A percentile compares a stretch with the other conserved stretches of the same genome.
Conservation (phyloP, 2,113 vertebrate species). For the Isichthys henryi region DNA sequence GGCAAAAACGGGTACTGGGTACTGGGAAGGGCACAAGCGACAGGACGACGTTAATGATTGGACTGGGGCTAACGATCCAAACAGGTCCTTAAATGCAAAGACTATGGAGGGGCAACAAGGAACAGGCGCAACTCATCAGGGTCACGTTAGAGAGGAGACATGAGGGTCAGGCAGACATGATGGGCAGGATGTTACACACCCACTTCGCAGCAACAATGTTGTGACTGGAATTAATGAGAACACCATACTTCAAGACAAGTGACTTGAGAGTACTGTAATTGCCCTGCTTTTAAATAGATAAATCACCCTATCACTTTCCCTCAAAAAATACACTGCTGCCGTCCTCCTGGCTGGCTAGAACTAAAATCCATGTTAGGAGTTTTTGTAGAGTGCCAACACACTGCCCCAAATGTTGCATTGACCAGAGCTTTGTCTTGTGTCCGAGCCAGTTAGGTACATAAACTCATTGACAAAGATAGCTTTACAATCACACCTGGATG, state of each 20-base stretch:
- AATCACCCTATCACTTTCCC: not conserved
- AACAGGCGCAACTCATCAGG: no score
- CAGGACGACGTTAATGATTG: not conserved
- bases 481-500: not conserved
- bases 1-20: not conserved
- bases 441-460: not conserved
- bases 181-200: no score
- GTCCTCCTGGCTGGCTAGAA: not conserved
- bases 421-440: not conserved
- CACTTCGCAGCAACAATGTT: not conserved
- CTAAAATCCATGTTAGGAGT: not conserved
- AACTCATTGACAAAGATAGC: not conserved
- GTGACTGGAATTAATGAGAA: not conserved
- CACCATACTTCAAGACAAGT: not conserved
- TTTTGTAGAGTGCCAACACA: not conserved
- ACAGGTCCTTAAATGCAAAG: not conserved
- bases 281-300: not conserved
- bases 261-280: not conserved
- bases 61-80: not conserved
- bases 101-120: no score
- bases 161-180: no score
- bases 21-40: not conserved
- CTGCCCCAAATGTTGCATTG: not conserved
- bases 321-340: not conserved
- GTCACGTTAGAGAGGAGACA: no score